These are phyloP conservation scores for Aphidoletes aphidimyza DNA, from an alignment of 2,888 invertebrate species.

Conservation along the genomic window DNA sequence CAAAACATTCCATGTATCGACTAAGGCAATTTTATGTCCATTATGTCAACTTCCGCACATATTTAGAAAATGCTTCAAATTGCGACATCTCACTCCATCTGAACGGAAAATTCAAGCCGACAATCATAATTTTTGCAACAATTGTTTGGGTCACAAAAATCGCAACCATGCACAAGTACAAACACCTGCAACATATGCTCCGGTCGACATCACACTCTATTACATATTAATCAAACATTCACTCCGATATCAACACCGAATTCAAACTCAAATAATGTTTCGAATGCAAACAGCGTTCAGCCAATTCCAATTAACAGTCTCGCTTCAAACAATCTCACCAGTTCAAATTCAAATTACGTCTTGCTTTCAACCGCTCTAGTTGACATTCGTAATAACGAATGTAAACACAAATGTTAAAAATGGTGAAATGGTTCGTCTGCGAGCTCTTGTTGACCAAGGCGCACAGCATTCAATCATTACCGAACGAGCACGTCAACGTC, in stretches of 20 bases:
- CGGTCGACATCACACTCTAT: not conserved
- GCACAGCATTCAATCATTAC: no score
- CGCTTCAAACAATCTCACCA: not conserved
- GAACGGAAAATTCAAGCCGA: not conserved
- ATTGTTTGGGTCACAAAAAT: not conserved
- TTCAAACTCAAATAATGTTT: not conserved
- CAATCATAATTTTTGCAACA: not conserved
- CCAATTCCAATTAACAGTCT: not conserved
- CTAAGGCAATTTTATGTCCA: not conserved
- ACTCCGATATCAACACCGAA: not conserved
- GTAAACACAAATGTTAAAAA: no score
- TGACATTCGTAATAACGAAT: not conserved
- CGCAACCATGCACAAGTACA: not conserved
- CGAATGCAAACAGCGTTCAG: not conserved
- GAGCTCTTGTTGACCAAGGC: not conserved
- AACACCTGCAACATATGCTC: not conserved
- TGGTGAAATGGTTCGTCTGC: not conserved
- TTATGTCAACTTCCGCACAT: not conserved
- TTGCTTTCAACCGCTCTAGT: not conserved
- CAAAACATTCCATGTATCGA: not conserved
- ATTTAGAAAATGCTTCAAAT: not conserved
- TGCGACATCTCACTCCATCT: not conserved
- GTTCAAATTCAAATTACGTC: not conserved
- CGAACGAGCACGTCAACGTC: no score
- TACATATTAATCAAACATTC: not conserved